Evolutionary conservation across 2,113 vertebrate species (phyloP), one percentile per base, ranked within the genome.

Genomic region (Chroicocephalus ridibundus): DNA sequence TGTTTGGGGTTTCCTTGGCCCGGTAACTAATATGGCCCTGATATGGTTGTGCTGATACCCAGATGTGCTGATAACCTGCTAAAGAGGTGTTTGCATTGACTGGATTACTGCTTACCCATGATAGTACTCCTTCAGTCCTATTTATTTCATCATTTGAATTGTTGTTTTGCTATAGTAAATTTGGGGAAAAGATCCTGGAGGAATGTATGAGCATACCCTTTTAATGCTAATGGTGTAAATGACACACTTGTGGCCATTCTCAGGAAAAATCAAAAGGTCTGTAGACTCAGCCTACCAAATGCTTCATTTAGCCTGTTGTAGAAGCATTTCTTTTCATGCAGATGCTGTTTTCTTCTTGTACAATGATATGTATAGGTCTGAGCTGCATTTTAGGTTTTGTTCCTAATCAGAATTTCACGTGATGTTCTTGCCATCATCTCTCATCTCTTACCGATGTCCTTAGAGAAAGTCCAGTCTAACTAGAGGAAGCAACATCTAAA

Each of bases 401-500:
- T 93, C 64, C 76, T 77, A 24, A 74, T 83, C 74, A 65, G 64
- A 82, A 87, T 58, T 54, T 91, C 86, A 94, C 1, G 0, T 60
- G 65, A 61, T 52, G 20, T 54, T 90, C 47, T 82, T 92, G 64
- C 71, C 58, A 26, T 82, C 49, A 38, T 57, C 22, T 49, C 57
- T 66, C 27, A 44, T 57, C 32, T 91, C 70, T 88, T 52, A 76
- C 34, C 2, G 1, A 64, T 36, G 61, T 57, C 81, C 74, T 91
- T 46, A 76, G 68, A 94, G 79, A 87, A 95, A 82, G 86, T 91
- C 84, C 87, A 72, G 88, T 82, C 62, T 91, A 90, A 93, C 46
- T 6, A 72, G 88, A 94, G 82, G 54, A 51, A 92, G 55, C 44
- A 72, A 68, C 66, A 70, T 78, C 78, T 69, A 38, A 91, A 92